Base-by-base conservation (phyloP, 2,888 invertebrate species). In the Panopea generosa region DNA sequence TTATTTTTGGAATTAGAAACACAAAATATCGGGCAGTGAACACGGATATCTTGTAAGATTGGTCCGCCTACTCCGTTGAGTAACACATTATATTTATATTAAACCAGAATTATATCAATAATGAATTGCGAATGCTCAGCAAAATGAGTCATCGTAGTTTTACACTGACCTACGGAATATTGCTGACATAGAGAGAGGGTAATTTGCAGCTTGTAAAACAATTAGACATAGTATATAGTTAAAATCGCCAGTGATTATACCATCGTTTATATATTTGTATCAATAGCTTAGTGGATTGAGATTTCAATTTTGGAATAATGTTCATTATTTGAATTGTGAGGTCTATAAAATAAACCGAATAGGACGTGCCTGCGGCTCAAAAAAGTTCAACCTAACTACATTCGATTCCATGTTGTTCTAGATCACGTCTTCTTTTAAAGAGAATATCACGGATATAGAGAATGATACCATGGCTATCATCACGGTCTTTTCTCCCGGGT, bases 191-290 rank as follows among this genome's bases (percentile, higher is more conserved):
- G 43, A n/a, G n/a, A 22, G 57, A 57, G 9, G 7, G 20, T 14
- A 57, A 16, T 40, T n/a, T 40, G 1, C 9, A 3, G 9, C 6
- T n/a, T 9, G n/a, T 7, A 22, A 2, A n/a, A 11, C 1, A 6
- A 22, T 40, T 2, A 6, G 2, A 14, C 57, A 9, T 33, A 40
- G 38, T 57, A n/a, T n/a, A 14, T 7, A 57, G 33, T 57, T 57
- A 11, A 57, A 57, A 57, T 33, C 38, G 9, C 57, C 57, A 16
- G 43, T 57, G 2, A 57, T 40, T n/a, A 57, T 57, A n/a, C 38
- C 33, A 18, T 57, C 57, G 33, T 33, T n/a, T 2, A 40, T n/a
- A n/a, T 57, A 7, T 20, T 14, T 57, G 57, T n/a, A n/a, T n/a
- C n/a, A n/a, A n/a, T 29, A 6, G 56, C 56, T 14, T n/a, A 7